These are phyloP conservation scores for Melanostigma gelatinosum DNA, from an alignment of 2,113 vertebrate species.

Conservation along the genomic window DNA sequence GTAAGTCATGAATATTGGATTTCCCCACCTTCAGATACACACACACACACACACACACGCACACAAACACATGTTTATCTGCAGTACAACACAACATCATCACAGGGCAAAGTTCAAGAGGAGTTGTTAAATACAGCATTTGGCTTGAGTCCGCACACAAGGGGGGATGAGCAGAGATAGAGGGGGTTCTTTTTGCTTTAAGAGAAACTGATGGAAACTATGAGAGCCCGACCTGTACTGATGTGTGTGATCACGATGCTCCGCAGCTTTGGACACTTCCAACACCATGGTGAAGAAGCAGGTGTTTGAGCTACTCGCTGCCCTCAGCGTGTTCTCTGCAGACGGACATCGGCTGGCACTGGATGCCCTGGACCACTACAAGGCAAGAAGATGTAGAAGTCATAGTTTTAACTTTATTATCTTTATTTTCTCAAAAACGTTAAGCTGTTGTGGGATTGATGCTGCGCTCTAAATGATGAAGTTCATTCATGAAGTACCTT, in stretches of 20 bases:
- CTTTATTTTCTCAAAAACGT: neutral
- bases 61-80: slow-evolving; percentile 46
- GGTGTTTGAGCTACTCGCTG: slow-evolving; percentile 96
- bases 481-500: neutral
- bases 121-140: slow-evolving; percentile 25
- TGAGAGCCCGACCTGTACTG: neutral
- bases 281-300: slow-evolving; percentile 99
- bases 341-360: slow-evolving; percentile 91
- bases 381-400: slow-evolving; percentile 81
- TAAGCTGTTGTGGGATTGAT: neutral
- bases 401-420: neutral
- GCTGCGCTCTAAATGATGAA: neutral
- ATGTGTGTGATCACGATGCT: slow-evolving; percentile 43
- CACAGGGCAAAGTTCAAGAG: slow-evolving; percentile 64
- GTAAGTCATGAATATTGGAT: slow-evolving; percentile 22
- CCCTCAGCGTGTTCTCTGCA: slow-evolving; percentile 92
- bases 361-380: slow-evolving; percentile 96
- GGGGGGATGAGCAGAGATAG: neutral
- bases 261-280: slow-evolving; percentile 93
- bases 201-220: slow-evolving; percentile 5
- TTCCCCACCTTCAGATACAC: slow-evolving; percentile 8
- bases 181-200: neutral
- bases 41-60: slow-evolving; percentile 5
- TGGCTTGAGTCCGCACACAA: neutral
- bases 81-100: slow-evolving; percentile 33